Conservation (phyloP, 2,113 vertebrate species). For the Zosterops lateralis region DNA sequence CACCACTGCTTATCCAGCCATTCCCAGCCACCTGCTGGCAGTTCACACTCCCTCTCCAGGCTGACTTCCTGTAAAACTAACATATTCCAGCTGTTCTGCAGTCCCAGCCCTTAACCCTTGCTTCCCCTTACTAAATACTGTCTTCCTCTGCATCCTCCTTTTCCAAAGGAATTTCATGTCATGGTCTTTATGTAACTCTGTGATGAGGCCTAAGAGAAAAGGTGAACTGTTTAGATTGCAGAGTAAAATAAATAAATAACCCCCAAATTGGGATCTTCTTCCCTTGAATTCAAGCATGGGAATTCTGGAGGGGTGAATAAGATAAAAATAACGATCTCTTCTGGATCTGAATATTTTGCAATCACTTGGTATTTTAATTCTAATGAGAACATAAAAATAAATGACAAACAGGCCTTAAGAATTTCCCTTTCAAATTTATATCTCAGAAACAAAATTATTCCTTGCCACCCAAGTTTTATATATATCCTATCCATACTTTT, state of each 20-base stretch:
- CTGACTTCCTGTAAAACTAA: conserved; percentile 36
- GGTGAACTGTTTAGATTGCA: neutral
- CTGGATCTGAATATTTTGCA: conserved; percentile 7
- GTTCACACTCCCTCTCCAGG: conserved; percentile 12
- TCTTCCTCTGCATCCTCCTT: neutral
- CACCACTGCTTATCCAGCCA: neutral
- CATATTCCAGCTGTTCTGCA: conserved; percentile 31
- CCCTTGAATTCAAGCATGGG: neutral
- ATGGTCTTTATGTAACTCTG: neutral
- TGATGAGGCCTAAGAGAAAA: neutral
- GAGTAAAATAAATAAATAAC: neutral
- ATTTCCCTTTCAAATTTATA: neutral
- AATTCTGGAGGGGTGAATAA: neutral
- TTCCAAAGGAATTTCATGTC: neutral
- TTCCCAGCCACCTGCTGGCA: conserved; percentile 60
- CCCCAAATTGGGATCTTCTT: neutral
- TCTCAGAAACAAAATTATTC: conserved; percentile 8
- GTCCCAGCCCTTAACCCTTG: conserved; percentile 27
- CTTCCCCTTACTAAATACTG: neutral
- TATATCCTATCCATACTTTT: neutral
- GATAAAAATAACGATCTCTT: neutral
- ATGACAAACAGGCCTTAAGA: neutral
- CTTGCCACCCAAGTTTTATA: neutral
- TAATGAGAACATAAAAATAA: conserved; percentile 11
- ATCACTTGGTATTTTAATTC: conserved; percentile 27